Evolutionary conservation across 2,797 vertebrate species (phyloP).

Genomic region (Crenuchus spilurus): DNA sequence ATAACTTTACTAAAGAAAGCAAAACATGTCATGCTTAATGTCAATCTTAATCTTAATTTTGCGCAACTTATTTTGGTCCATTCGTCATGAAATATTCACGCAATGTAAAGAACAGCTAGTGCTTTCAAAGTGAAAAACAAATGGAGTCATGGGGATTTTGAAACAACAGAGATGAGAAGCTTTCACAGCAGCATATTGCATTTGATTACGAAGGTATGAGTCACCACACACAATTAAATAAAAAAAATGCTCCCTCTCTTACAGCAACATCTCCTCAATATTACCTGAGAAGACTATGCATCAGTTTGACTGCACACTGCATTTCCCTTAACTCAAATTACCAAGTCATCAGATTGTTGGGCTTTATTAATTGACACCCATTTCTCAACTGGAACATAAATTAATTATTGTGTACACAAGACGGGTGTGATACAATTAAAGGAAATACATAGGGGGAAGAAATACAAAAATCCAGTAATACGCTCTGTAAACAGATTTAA

Average conservation of each 20-base stretch:
- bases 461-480: slow-evolving; percentile 9
- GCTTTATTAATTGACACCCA: neutral
- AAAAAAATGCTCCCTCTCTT: neutral
- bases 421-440: slow-evolving; percentile 26
- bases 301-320: slow-evolving; percentile 3
- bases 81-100: no score
- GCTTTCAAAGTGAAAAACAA: no score
- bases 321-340: neutral
- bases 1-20: no score
- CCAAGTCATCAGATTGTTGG: neutral
- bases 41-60: no score
- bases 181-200: no score
- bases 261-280: neutral
- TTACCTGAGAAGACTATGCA: no score
- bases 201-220: neutral
- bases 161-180: no score
- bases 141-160: no score
- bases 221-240: neutral
- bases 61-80: no score
- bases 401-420: slow-evolving; percentile 13
- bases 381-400: slow-evolving; percentile 11
- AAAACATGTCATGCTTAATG: no score
- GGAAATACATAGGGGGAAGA: slow-evolving; percentile 13
- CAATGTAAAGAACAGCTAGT: no score
- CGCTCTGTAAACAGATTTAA: neutral